Evolutionary conservation across 2,797 vertebrate species (phyloP), one percentile per base, ranked within the genome.

Genomic region (Dryobates pubescens): DNA sequence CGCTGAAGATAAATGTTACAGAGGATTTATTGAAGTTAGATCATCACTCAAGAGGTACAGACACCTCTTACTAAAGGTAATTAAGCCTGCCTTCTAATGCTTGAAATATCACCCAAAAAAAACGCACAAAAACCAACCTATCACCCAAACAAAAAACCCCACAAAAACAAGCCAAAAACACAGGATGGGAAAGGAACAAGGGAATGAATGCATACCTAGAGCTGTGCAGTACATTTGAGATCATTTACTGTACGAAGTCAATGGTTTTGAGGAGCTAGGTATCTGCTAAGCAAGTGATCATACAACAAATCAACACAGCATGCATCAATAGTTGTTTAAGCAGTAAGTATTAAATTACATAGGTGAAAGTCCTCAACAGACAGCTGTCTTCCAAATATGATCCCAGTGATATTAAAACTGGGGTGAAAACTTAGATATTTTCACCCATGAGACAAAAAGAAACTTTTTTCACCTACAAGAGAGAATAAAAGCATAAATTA

Each of bases 221-320:
- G 8, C 2, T 5, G 41, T 2, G 16, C 17, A 61, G 12, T 86
- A 58, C 13, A 69, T 30, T 59, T 87, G 45, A 59, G 36, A 22
- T 4, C 5, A n/a, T 57, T 38, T 67, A 19, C 38, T 38, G 13
- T 13, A 77, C 11, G 3, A 69, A 89, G 47, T 45, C 58, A 65
- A 32, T 29, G 23, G 29, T 69, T 89, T 69, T 72, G 32, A 91
- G 63, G 36, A 92, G 22, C 53, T 4, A 63, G 10, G 38, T 12
- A 92, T 73, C 61, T 76, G 65, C 53, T 68, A 73, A 79, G 78
- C 72, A 82, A 85, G 72, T 36, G 22, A 78, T 58, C 17, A 19
- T 6, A 82, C 27, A 88, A 73, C 7, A 90, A 75, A 80, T 2
- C 32, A 93, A 86, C 15, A 41, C 1, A 41, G 10, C 7, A 34